Evolutionary conservation across 2,113 vertebrate species (phyloP).

Genomic region (Anhinga anhinga): DNA sequence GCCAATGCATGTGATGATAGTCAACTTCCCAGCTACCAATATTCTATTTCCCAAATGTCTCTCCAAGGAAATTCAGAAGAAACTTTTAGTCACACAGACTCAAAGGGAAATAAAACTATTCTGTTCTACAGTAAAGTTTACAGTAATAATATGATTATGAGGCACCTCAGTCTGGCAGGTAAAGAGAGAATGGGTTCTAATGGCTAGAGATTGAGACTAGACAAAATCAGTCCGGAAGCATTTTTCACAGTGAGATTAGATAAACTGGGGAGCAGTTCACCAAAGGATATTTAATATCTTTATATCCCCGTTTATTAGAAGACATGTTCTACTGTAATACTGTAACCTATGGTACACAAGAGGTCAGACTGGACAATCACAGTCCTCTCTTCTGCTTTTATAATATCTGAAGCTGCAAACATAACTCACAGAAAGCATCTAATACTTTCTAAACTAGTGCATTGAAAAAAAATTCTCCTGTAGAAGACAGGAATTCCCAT

Average conservation of each 20-base stretch:
- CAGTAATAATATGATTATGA: not conserved
- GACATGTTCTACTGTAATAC: not conserved
- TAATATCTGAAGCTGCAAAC: not conserved
- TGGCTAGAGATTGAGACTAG: not conserved
- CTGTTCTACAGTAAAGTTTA: not conserved
- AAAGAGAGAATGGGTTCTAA: not conserved
- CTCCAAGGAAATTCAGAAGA: not conserved
- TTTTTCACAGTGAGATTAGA: not conserved
- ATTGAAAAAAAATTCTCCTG: not conserved
- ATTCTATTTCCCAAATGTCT: not conserved
- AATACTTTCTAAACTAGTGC: not conserved
- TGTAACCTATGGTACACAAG: not conserved
- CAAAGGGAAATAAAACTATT: not conserved
- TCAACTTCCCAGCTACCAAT: not conserved
- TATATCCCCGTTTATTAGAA: not conserved
- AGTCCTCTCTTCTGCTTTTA: not conserved
- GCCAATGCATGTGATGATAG: not conserved
- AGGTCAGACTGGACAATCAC: not conserved
- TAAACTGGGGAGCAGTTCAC: not conserved
- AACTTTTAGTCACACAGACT: not conserved
- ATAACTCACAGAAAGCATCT: not conserved
- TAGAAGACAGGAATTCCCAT: not conserved
- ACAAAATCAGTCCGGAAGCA: not conserved
- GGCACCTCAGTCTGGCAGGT: not conserved
- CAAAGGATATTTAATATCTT: not conserved